These are phyloP conservation scores for Gallirallus australis DNA, from an alignment of 2,797 vertebrate genomes.

Conservation along the genomic window DNA sequence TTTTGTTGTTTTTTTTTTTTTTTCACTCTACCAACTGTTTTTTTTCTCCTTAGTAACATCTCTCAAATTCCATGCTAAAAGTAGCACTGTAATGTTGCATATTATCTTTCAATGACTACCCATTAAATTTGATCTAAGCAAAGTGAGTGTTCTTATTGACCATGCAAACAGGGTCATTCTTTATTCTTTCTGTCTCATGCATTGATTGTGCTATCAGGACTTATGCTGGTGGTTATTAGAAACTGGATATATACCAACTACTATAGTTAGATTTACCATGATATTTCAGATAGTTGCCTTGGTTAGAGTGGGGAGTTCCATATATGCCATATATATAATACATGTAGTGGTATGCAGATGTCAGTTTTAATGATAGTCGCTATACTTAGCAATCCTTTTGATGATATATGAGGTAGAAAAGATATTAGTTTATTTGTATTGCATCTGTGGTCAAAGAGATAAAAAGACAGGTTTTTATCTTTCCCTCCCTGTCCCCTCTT, in stretches of 20 bases:
- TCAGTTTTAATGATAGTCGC: not conserved
- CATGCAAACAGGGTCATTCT: slow-evolving; percentile 11
- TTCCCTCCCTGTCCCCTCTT: not conserved
- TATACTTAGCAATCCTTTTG: not conserved
- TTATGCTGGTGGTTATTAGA: not conserved
- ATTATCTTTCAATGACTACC: slow-evolving; percentile 40
- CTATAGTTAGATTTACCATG: not conserved
- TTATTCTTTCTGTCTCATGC: slow-evolving; percentile 19
- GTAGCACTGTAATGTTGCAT: not conserved
- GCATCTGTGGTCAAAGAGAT: not conserved
- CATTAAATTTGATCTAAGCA: slow-evolving; percentile 35
- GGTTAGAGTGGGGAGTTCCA: not conserved
- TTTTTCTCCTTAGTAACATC: not conserved
- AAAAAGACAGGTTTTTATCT: not conserved
- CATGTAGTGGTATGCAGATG: not conserved
- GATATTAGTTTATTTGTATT: not conserved
- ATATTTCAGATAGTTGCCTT: not conserved
- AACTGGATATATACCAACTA: not conserved
- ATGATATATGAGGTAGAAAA: not conserved
- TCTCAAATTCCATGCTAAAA: slow-evolving; percentile 5
- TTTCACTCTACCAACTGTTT: not conserved
- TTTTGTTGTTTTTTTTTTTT: too few relatives aligned
- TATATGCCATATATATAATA: not conserved
- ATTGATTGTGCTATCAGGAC: slow-evolving; percentile 21
- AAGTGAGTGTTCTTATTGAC: slow-evolving; percentile 40